Conservation (phyloP, 2,797 vertebrate genomes). For the Pteropus rufus region DNA sequence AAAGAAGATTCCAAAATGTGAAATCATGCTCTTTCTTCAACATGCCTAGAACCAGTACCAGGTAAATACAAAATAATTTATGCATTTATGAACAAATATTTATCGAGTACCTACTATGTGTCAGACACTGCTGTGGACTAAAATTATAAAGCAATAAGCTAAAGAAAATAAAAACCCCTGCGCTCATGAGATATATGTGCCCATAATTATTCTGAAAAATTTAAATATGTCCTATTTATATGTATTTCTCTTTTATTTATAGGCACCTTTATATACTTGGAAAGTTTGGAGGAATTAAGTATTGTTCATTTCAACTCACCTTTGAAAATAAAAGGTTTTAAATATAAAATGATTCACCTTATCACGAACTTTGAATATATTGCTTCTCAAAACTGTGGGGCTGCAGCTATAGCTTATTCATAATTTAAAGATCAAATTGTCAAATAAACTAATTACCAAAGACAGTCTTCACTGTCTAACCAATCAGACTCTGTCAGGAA, state of each 20-base stretch:
- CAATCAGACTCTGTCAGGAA: constrained; percentile 1
- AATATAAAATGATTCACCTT: not conserved
- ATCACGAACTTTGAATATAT: not conserved
- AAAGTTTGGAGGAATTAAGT: not conserved
- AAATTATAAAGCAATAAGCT: not conserved
- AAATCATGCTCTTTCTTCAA: not conserved
- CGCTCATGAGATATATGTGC: not conserved
- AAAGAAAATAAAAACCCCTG: not conserved
- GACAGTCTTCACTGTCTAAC: not conserved
- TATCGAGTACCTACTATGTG: not conserved
- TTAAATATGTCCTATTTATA: not conserved
- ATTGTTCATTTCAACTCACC: not conserved
- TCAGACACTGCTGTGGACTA: not conserved
- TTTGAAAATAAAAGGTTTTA: constrained; percentile 8
- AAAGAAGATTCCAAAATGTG: not conserved
- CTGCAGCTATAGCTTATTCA: not conserved
- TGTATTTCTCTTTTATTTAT: not conserved
- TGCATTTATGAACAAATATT: not conserved
- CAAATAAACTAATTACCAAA: constrained; percentile 39
- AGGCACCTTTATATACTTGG: not conserved
- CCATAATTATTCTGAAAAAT: not conserved
- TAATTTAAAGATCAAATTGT: constrained; percentile 12
- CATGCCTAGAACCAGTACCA: not conserved
- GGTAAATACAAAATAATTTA: not conserved
- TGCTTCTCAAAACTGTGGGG: not conserved